A percentile compares a stretch with the other conserved stretches of the same genome.
Evolutionary conservation across 1,140 invertebrate genomes (phyloP).

Genomic region (Conopomorpha cramerella): DNA sequence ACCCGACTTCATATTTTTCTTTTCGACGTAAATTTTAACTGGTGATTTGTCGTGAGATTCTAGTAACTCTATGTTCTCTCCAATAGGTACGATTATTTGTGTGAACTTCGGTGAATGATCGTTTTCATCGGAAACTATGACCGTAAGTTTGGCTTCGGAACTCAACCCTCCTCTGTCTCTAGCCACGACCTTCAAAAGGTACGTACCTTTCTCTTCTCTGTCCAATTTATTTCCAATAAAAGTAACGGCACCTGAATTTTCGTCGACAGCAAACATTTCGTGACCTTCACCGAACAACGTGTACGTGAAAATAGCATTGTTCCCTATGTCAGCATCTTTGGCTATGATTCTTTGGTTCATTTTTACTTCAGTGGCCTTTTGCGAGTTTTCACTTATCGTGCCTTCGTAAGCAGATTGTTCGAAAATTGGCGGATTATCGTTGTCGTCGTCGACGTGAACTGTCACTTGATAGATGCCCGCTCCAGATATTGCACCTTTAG

Average conservation of each 20-base stretch:
- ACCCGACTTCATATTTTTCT: conserved; percentile 25
- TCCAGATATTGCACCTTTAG: conserved; percentile 65
- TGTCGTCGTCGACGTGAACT: conserved; percentile 84
- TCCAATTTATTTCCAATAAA: conserved; percentile 69
- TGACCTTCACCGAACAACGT: conserved; percentile 75
- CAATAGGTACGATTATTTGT: conserved; percentile 68
- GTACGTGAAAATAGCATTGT: conserved; percentile 77
- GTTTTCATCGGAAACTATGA: conserved; percentile 80
- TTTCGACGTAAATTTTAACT: conserved; percentile 49
- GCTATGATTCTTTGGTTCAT: conserved; percentile 70
- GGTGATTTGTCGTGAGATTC: conserved; percentile 58
- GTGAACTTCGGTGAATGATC: conserved; percentile 78
- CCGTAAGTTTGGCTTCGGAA: conserved; percentile 71
- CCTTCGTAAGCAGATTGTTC: conserved; percentile 74
- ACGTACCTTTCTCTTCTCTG: conserved; percentile 72
- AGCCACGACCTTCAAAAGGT: conserved; percentile 73
- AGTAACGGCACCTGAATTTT: conserved; percentile 67
- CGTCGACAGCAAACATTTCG: conserved; percentile 77
- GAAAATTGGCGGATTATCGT: conserved; percentile 89
- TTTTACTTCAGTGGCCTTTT: conserved; percentile 71
- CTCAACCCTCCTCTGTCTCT: conserved; percentile 75
- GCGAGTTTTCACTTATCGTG: conserved; percentile 78
- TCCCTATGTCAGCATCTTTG: conserved; percentile 77
- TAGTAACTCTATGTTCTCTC: conserved; percentile 68
- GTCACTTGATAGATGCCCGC: conserved; percentile 78